Percentiles rank a stretch among this genome's conserved stretches.
Evolutionary conservation across 2,113 vertebrate genomes (phyloP).

Genomic region (Leiothrix lutea): DNA sequence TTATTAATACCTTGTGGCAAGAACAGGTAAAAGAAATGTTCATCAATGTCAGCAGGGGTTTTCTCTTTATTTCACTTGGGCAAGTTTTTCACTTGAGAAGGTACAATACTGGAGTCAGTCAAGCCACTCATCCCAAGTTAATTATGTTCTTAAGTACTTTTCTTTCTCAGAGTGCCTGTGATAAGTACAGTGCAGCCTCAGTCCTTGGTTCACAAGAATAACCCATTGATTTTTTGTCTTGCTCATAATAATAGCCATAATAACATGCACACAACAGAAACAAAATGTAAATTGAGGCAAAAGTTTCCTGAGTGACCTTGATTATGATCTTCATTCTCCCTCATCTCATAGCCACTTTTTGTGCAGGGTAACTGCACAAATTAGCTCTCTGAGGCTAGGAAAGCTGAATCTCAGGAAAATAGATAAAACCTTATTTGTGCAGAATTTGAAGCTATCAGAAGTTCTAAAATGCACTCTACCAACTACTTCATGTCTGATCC

Average conservation of each 20-base stretch:
- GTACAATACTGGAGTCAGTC: neutral
- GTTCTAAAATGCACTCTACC: neutral
- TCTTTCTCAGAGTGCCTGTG: neutral
- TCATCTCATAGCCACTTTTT: neutral
- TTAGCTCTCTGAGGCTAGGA: neutral
- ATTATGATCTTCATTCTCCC: neutral
- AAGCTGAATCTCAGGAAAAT: neutral
- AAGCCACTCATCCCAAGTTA: neutral
- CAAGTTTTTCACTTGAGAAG: neutral
- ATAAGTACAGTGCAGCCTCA: neutral
- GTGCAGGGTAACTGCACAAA: neutral
- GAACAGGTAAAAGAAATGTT: neutral
- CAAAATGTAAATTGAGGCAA: neutral
- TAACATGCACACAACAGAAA: neutral
- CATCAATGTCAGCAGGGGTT: neutral
- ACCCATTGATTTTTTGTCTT: neutral
- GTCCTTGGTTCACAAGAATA: neutral
- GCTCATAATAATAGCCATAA: neutral
- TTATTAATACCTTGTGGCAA: accelerated
- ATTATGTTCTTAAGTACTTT: neutral
- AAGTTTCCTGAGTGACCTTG: neutral
- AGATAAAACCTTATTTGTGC: neutral
- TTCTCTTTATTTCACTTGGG: neutral
- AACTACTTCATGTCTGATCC: neutral
- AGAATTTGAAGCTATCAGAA: neutral